Conservation (phyloP, 30 jellyfish, hydroid and myxozoan genomes). For the Hydractinia symbiolongicarpus region DNA sequence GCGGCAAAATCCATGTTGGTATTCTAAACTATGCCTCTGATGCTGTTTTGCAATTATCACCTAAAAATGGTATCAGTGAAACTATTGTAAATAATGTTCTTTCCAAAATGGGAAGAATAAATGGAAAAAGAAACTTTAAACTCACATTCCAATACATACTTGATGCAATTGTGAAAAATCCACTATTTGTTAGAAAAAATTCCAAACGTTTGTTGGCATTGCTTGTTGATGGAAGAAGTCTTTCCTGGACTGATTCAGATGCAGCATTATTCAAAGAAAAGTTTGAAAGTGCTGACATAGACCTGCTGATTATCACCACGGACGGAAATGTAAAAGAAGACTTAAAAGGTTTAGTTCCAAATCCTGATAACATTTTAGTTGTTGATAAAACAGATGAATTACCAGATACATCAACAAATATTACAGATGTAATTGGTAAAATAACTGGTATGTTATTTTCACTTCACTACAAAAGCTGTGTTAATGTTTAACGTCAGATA, state of each 20-base stretch:
- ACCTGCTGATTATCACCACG: conserved; percentile 6
- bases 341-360: background rate
- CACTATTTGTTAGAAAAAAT: background rate
- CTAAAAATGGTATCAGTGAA: conserved; percentile 19
- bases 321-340: background rate
- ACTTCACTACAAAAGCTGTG: background rate
- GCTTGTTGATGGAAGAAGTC: conserved; percentile 13
- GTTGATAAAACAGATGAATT: background rate
- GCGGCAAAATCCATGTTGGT: conserved; percentile 16
- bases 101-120: background rate
- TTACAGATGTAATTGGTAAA: conserved; percentile 1
- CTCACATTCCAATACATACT: background rate
- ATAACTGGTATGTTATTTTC: conserved; percentile 10
- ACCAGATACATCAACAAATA: conserved; percentile 14
- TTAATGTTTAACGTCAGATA: background rate
- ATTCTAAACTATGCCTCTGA: conserved; percentile 26
- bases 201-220: conserved; percentile 19
- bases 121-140: conserved; percentile 22
- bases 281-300: background rate
- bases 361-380: conserved; percentile 19
- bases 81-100: background rate
- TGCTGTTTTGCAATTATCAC: conserved; percentile 18
- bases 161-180: background rate
- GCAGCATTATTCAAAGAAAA: background rate
- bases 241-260: background rate